Conservation (phyloP, 2,113 vertebrate genomes). For the Odocoileus hemionus region DNA sequence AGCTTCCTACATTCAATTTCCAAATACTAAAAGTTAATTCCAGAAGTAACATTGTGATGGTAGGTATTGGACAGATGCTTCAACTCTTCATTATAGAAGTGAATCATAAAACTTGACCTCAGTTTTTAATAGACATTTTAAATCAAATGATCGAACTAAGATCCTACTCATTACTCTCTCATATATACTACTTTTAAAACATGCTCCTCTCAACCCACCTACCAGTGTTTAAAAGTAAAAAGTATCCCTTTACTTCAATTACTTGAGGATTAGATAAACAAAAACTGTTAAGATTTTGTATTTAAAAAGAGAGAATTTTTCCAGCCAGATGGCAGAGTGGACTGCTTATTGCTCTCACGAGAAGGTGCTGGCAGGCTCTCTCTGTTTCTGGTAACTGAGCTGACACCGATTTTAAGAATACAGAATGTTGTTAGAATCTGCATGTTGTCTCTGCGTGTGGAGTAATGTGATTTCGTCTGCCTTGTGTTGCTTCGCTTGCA, state of each 20-base stretch:
- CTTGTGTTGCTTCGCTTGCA: slow-evolving; percentile 64
- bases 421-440: not conserved
- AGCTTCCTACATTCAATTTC: not conserved
- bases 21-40: not conserved
- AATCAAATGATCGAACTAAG: not conserved
- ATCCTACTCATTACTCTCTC: not conserved
- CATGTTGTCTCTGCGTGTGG: slow-evolving; percentile 7
- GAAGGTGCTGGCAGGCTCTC: not conserved
- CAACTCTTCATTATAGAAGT: not conserved
- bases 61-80: not conserved
- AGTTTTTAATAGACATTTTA: not conserved
- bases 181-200: not conserved
- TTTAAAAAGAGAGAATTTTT: not conserved
- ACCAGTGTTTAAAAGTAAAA: not conserved
- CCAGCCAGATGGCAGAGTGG: not conserved
- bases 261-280: not conserved
- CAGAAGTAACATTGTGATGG: not conserved
- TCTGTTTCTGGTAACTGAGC: not conserved
- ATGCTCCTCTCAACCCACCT: not conserved
- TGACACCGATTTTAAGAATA: not conserved
- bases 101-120: not conserved
- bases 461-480: not conserved
- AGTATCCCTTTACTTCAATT: not conserved
- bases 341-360: not conserved
- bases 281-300: not conserved